Conservation (phyloP, 2,888 invertebrate species). For the Hololepta plana region DNA sequence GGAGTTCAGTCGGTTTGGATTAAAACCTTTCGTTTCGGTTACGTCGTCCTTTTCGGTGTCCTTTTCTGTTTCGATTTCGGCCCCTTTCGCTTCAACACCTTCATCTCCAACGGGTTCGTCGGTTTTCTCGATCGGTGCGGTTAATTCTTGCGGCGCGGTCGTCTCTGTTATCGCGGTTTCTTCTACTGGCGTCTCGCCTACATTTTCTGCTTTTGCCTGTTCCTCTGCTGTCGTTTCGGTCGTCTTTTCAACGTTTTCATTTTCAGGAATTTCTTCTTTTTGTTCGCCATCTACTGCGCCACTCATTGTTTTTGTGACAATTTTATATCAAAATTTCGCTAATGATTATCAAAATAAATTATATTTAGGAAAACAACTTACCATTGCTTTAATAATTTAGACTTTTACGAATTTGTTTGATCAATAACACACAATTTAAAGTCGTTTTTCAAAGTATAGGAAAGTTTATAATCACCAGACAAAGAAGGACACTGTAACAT, state of each 20-base stretch:
- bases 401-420: too few relatives aligned
- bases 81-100: background rate
- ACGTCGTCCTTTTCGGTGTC: conserved; percentile 2
- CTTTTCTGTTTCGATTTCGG: conserved; percentile 18
- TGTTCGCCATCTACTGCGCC: too few relatives aligned
- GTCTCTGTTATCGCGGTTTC: background rate
- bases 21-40: background rate
- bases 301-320: too few relatives aligned
- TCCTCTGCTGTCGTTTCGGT: conserved; percentile 13
- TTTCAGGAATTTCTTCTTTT: too few relatives aligned
- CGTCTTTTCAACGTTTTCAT: conserved; percentile 4
- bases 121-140: conserved; percentile 14
- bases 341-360: too few relatives aligned
- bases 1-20: too few relatives aligned
- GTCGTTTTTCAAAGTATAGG: conserved; percentile 1
- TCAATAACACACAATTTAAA: too few relatives aligned
- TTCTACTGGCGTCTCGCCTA: background rate
- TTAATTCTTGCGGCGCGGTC: conserved; percentile 6
- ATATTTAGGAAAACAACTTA: too few relatives aligned
- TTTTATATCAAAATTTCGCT: too few relatives aligned
- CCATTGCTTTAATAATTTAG: too few relatives aligned
- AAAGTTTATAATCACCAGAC: too few relatives aligned
- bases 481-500: too few relatives aligned
- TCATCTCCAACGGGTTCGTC: conserved; percentile 5
- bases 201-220: conserved; percentile 8